Evolutionary conservation across 92 coral and sea anemone genomes (phyloP), one percentile per base, ranked within the genome.

Genomic region (Zoanthus sansibaricus): DNA sequence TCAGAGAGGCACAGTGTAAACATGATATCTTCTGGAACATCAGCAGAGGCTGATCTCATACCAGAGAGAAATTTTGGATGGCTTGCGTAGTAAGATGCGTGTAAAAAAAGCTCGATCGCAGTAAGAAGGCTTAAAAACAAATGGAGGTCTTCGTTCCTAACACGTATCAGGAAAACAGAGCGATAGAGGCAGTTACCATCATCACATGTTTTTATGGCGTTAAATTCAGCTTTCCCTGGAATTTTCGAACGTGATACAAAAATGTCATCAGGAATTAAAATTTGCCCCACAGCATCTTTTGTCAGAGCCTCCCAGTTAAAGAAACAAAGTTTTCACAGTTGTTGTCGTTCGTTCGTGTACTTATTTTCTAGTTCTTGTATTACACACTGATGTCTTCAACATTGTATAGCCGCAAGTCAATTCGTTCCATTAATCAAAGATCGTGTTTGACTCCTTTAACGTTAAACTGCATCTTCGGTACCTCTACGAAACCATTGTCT

Each of bases 131-230:
- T 71, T 20, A 73, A 84, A 48, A 84, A 71, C 54, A 74, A 20
- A 73, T 85, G 88, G 32, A 73, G 88, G 25, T 72, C 51, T 85
- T 85, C 1, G 56, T 72, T 72, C 6, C 88, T 83, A 17, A 74
- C 83, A 73, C 73, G 88, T 14, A 74, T 56, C 15, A 85, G 32
- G 70, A 83, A 74, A 54, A 54, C 83, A 31, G 88, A 72, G 32
- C 72, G 51, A 56, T 84, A 84, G 7, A 85, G 88, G 37, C 73
- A 74, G 83, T 85, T 85, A 71, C 83, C 88, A 85, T 75, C 82
- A 52, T 72, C 88, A 20, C 55, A 31, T 72, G 72, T 45, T 47
- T 9, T 18, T 15, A 15, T 67, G 18, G 64, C 64, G 16, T 56
- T 17, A 56, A 56, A 56, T 56, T 56, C 59, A 12, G 13, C 64